Evolutionary conservation across 2,888 invertebrate genomes (phyloP).

Genomic region (Lasioglossum figueresi): DNA sequence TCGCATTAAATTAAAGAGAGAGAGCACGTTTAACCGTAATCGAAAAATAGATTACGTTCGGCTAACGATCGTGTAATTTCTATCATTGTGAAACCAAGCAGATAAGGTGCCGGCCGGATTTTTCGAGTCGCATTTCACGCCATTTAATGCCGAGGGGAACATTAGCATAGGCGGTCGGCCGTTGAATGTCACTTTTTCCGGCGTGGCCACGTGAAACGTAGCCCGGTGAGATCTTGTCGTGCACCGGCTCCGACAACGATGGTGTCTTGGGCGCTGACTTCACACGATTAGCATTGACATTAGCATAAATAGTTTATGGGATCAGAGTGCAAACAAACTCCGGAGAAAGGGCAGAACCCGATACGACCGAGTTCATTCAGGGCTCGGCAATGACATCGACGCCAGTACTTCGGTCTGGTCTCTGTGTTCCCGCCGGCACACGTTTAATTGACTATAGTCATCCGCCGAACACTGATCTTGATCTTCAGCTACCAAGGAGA

Average conservation of each 20-base stretch:
- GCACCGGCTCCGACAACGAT: constrained; percentile 52
- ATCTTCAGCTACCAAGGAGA: constrained; percentile 25
- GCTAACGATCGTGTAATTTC: constrained; percentile 16
- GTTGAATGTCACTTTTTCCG: constrained; percentile 43
- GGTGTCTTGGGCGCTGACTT: constrained; percentile 59
- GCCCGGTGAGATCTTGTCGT: constrained; percentile 44
- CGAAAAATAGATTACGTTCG: background rate
- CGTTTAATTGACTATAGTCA: constrained; percentile 1
- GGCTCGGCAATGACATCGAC: constrained; percentile 52
- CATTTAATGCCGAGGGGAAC: constrained; percentile 53
- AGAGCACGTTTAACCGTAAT: background rate
- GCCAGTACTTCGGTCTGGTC: background rate
- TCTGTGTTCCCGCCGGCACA: constrained; percentile 5
- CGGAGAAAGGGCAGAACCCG: constrained; percentile 62
- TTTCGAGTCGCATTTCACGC: constrained; percentile 57
- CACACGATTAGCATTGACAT: constrained; percentile 70
- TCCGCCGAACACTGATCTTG: constrained; percentile 23
- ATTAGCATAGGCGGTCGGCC: constrained; percentile 47
- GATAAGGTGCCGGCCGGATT: constrained; percentile 44
- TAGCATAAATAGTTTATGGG: constrained; percentile 71
- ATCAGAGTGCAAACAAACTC: constrained; percentile 46
- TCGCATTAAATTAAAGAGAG: background rate
- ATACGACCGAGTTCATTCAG: constrained; percentile 61
- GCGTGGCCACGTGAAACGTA: constrained; percentile 29
- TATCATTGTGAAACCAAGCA: constrained; percentile 3